A percentile compares a stretch with the other conserved stretches of the same genome.
Evolutionary conservation across 2,888 invertebrate species (phyloP).

Genomic region (Apantesis nais): DNA sequence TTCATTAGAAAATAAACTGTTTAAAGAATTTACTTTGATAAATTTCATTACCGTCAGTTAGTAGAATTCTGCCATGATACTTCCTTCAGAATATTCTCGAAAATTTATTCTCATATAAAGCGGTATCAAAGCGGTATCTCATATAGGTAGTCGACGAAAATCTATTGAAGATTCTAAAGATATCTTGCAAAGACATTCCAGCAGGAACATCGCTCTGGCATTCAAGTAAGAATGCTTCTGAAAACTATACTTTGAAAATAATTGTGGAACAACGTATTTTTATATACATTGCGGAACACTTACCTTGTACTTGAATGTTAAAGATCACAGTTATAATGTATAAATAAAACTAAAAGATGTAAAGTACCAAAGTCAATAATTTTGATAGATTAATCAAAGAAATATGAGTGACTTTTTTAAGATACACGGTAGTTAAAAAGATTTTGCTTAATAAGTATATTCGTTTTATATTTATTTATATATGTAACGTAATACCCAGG

Average conservation of each 20-base stretch:
- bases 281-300: not conserved
- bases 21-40: not conserved
- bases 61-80: not conserved
- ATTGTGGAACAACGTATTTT: constrained; percentile 7
- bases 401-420: not conserved
- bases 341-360: not conserved
- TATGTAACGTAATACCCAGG: no score
- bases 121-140: not conserved
- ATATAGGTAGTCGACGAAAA: constrained; percentile 1
- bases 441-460: no score
- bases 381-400: not conserved
- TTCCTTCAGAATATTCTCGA: not conserved
- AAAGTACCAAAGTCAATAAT: not conserved
- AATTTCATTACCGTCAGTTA: not conserved
- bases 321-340: not conserved
- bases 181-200: constrained; percentile 34
- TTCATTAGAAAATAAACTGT: not conserved
- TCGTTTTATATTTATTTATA: no score
- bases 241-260: constrained; percentile 31
- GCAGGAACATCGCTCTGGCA: constrained; percentile 18
- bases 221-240: constrained; percentile 33
- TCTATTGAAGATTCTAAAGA: constrained; percentile 28
- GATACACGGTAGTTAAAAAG: no score
- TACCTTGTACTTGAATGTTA: not conserved
- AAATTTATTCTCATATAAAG: constrained; percentile 6